Evolutionary conservation across 30 jellyfish, hydroid and myxozoan species (phyloP).

Genomic region (Pelagia noctiluca): DNA sequence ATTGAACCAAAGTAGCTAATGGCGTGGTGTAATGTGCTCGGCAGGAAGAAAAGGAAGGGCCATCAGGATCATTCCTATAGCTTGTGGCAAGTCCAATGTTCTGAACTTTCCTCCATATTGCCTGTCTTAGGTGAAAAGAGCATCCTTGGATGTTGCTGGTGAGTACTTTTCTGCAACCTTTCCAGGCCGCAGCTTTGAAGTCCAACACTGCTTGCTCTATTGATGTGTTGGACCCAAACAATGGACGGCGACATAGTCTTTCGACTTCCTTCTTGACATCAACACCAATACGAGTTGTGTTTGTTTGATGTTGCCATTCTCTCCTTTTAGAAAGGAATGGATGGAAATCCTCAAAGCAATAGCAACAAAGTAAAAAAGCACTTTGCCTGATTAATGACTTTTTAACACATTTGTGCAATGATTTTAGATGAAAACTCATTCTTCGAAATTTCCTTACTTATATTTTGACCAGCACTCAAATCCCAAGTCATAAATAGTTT

Average conservation of each 20-base stretch:
- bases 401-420: no score
- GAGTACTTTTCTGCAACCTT: neutral
- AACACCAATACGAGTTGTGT: neutral
- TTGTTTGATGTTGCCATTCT: no score
- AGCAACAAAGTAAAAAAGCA: no score
- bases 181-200: neutral
- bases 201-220: neutral
- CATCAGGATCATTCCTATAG: neutral
- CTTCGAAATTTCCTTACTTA: no score
- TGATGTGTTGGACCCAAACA: neutral
- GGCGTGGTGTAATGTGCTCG: slow-evolving; percentile 1
- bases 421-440: no score
- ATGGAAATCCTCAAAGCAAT: no score
- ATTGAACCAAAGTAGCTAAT: neutral
- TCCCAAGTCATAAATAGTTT: no score
- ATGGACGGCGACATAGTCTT: neutral
- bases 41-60: slow-evolving; percentile 7
- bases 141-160: neutral
- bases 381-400: no score
- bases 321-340: no score
- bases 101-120: neutral
- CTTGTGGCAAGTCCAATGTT: slow-evolving; percentile 6
- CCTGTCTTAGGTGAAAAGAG: no score
- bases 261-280: neutral
- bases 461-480: no score